phyloP scores from a whole-genome alignment of 2,113 vertebrate genomes.

The Trogon surrucura region DNA sequence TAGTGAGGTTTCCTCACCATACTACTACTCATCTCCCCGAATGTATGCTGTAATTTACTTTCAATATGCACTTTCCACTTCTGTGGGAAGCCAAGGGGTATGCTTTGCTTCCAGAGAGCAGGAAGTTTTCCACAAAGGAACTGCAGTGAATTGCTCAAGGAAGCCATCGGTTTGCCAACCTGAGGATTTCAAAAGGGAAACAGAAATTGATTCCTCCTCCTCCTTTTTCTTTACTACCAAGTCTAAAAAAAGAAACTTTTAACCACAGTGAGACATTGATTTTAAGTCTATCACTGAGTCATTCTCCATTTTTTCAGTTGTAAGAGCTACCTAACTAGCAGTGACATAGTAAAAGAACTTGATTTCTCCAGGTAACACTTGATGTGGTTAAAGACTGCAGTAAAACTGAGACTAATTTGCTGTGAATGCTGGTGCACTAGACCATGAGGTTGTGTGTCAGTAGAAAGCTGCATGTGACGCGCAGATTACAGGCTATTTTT shows the following conservation, averaged over 20 bases:
- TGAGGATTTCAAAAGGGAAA: background rate
- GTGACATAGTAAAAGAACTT: background rate
- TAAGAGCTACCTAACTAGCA: background rate
- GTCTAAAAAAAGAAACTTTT: background rate
- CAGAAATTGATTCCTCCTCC: background rate
- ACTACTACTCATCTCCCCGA: background rate
- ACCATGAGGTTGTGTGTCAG: slow-evolving; percentile 18
- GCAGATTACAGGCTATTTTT: slow-evolving; percentile 52
- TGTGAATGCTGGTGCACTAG: slow-evolving; percentile 19
- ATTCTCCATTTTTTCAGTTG: background rate
- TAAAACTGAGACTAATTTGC: slow-evolving; percentile 32
- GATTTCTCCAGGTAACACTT: background rate
- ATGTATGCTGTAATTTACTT: background rate
- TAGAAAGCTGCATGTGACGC: background rate
- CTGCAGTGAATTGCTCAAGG: background rate
- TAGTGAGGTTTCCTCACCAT: background rate
- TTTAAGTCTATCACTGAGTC: background rate
- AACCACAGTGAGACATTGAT: background rate
- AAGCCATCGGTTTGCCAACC: background rate
- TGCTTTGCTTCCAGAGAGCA: background rate
- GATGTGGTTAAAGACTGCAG: background rate
- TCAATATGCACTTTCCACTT: background rate
- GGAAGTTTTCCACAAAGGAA: background rate
- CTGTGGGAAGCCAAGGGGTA: background rate
- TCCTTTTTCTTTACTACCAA: background rate